A percentile compares a stretch with the other conserved stretches of the same genome.
phyloP scores from a whole-genome alignment of 2,888 invertebrate species.

The Deroplatys truncata region DNA sequence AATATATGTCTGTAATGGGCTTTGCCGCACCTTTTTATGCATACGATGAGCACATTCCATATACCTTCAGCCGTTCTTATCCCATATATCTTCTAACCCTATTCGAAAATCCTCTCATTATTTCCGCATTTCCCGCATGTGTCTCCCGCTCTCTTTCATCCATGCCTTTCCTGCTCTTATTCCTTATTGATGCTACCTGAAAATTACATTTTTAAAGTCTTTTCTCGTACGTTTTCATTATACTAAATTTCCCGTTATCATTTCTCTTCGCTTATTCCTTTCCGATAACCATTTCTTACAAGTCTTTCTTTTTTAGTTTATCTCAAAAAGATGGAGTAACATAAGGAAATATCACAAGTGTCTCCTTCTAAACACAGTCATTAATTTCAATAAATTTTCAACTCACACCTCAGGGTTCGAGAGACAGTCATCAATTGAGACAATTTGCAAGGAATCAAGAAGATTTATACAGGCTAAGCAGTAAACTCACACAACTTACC shows the following conservation, averaged over 20 bases:
- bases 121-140: not conserved
- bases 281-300: not conserved
- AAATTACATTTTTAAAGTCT: too few species aligned
- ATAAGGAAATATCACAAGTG: too few species aligned
- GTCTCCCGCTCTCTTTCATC: not conserved
- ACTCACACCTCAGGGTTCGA: too few species aligned
- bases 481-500: too few species aligned
- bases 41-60: not conserved
- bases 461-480: too few species aligned
- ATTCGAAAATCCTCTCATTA: not conserved
- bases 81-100: not conserved
- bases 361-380: too few species aligned
- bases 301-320: not conserved
- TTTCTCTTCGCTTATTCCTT: not conserved
- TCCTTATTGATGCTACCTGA: not conserved
- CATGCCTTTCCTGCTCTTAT: not conserved
- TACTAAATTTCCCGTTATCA: not conserved
- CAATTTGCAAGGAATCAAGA: too few species aligned
- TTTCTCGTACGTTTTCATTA: not conserved
- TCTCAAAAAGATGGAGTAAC: too few species aligned
- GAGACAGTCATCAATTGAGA: too few species aligned
- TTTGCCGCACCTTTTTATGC: not conserved
- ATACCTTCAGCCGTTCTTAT: not conserved
- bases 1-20: not conserved
- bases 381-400: too few species aligned